Base-by-base conservation (phyloP, 2,113 vertebrate genomes). In the Sinocyclocheilus maitianheensis region DNA sequence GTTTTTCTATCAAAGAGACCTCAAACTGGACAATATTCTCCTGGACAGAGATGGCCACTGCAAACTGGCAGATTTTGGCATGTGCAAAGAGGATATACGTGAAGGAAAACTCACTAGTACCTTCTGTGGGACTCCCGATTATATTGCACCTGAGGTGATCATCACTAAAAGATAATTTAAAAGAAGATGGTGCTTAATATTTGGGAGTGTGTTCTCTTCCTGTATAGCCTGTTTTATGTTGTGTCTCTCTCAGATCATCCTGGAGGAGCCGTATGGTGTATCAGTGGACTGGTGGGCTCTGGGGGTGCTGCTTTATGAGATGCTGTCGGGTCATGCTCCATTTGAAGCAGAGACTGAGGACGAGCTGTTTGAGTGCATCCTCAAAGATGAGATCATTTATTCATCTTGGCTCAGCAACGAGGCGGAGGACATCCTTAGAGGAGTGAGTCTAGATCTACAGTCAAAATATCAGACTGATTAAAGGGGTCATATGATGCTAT, bases 241-340 rank as follows among this genome's bases (percentile, higher is more conserved):
- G 46, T 30, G 24, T 67, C 5, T 55, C 18, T 84, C 26, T 83
- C 91, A 99, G 98, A 99, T 99, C 91, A 94, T 99, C 53, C 96
- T 97, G 91, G 98, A 99, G 91, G 96, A 99, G 96, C 93, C 95
- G 6, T 99, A 99, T 0, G 97, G 97, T 11, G 95, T 97, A 0
- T 97, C 97, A 0, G 98, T 99, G 8, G 98, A 99, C 89, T 99
- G 98, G 98, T 99, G 98, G 98, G 98, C 98, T 0, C 97, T 99
- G 88, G 98, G 98, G 0, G 97, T 99, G 87, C 91, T 99, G 40
- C 95, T 99, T 4, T 99, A 97, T 0, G 98, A 99, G 94, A 99
- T 99, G 98, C 94, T 99, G 14, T 99, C 96, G 0, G 98, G 98
- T 55, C 98, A 99, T 0, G 98, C 98, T 0, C 97, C 98, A 48